Conservation (phyloP, 2,888 invertebrate genomes). For the Callimorpha dominula region DNA sequence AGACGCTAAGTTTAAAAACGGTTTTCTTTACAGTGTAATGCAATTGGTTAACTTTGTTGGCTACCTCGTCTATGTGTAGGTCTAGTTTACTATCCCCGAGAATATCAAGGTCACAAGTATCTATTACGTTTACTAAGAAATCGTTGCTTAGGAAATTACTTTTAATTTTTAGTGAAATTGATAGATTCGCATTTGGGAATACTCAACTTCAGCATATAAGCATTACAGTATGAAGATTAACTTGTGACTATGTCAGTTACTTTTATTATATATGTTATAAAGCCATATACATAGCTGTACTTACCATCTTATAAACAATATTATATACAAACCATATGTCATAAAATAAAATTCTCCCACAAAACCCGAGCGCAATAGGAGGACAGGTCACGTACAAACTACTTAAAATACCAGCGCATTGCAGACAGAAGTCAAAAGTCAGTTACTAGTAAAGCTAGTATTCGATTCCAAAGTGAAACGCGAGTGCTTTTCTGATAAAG, state of each 20-base stretch:
- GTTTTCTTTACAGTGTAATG: not conserved
- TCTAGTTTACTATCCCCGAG: not conserved
- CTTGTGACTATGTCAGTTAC: too few species aligned
- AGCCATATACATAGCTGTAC: too few species aligned
- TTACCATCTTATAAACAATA: too few species aligned
- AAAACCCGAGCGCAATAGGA: not conserved
- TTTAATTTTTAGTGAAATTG: too few species aligned
- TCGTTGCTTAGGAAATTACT: not conserved
- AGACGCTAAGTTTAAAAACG: too few species aligned
- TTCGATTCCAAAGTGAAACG: slow-evolving; percentile 11
- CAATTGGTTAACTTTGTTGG: too few species aligned
- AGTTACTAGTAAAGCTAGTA: slow-evolving; percentile 6
- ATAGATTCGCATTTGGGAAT: too few species aligned
- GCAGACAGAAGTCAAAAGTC: slow-evolving; percentile 10
- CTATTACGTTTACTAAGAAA: not conserved
- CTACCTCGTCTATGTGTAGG: not conserved
- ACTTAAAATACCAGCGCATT: slow-evolving; percentile 14
- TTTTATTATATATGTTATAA: too few species aligned
- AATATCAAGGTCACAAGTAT: not conserved
- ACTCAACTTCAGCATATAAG: too few species aligned
- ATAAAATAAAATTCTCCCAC: not conserved
- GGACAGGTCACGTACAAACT: slow-evolving; percentile 12
- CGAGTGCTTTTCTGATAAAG: slow-evolving; percentile 15
- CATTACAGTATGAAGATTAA: too few species aligned
- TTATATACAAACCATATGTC: not conserved